Evolutionary conservation across 2,888 invertebrate genomes (phyloP).

Genomic region (Eupithecia subfuscata): DNA sequence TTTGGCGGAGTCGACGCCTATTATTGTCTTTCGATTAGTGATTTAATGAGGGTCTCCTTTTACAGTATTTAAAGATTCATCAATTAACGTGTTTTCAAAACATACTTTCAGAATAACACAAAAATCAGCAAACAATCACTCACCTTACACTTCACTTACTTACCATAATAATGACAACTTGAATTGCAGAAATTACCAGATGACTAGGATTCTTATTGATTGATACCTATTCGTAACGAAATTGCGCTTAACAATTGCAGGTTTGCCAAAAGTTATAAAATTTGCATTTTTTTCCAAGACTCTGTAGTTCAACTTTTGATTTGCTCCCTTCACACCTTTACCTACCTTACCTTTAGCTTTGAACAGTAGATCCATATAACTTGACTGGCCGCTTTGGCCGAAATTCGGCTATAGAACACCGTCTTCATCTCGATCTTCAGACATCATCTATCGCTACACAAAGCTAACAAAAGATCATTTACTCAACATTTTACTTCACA

Average conservation of each 20-base stretch:
- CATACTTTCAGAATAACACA: not conserved
- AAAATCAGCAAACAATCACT: not conserved
- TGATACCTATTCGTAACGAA: constrained; percentile 43
- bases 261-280: constrained; percentile 83
- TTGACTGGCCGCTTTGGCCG: not conserved
- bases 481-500: not conserved
- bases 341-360: constrained; percentile 53
- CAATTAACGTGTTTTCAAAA: not conserved
- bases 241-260: constrained; percentile 82
- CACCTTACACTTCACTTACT: not conserved
- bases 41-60: not conserved
- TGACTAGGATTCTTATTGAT: constrained; percentile 51
- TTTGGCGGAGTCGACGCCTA: not conserved
- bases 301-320: constrained; percentile 57
- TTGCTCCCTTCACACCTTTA: constrained; percentile 55
- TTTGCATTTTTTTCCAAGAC: constrained; percentile 82
- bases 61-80: too few species aligned
- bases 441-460: too few species aligned
- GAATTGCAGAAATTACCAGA: constrained; percentile 62
- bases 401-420: too few species aligned
- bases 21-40: not conserved
- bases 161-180: constrained; percentile 36
- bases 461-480: too few species aligned
- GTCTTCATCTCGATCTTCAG: too few species aligned
- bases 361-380: constrained; percentile 41